Evolutionary conservation across 1,140 invertebrate species (phyloP).

Genomic region (Octopus sinensis): DNA sequence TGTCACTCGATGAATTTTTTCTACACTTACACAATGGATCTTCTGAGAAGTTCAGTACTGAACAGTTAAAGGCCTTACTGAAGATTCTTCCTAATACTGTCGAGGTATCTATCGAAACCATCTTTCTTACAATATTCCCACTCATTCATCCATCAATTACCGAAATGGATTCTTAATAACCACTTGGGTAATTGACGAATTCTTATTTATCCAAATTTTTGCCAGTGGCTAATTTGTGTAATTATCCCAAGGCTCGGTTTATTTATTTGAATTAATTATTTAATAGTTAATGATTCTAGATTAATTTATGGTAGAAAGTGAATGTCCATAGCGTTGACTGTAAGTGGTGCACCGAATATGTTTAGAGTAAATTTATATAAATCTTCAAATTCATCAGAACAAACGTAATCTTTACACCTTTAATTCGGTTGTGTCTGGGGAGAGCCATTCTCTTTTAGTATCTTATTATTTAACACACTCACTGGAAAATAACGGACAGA

Average conservation of each 20-base stretch:
- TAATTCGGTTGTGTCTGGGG: no score
- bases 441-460: no score
- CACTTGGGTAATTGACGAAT: neutral
- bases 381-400: no score
- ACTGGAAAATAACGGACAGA: no score
- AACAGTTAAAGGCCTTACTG: constrained; percentile 83
- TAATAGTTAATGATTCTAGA: neutral
- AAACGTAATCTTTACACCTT: no score
- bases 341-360: no score
- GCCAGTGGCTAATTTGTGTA: neutral
- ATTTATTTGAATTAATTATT: neutral
- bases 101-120: constrained; percentile 62
- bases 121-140: neutral
- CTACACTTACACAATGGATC: constrained; percentile 78
- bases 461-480: no score
- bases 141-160: neutral
- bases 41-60: constrained; percentile 85
- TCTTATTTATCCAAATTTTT: neutral
- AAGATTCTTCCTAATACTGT: constrained; percentile 91
- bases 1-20: constrained; percentile 85
- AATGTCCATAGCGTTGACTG: no score
- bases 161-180: neutral
- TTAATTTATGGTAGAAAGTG: neutral
- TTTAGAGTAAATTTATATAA: no score
- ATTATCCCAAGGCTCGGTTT: neutral